Conservation (phyloP, 1,140 invertebrate species). For the Agraylea sexmaculata region DNA sequence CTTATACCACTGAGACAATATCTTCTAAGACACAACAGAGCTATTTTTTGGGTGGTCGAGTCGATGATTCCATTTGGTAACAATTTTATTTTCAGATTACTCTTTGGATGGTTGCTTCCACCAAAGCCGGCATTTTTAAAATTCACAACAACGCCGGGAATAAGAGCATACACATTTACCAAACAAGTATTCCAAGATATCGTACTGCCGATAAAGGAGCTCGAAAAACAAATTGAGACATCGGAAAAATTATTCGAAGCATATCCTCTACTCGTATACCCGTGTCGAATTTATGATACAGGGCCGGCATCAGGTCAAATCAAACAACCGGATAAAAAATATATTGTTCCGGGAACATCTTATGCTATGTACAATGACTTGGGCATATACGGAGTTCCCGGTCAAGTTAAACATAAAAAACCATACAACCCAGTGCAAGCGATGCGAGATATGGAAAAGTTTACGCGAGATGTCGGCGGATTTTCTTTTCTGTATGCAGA, state of each 20-base stretch:
- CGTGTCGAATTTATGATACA: slow-evolving; percentile 56
- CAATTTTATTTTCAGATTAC: slow-evolving; percentile 55
- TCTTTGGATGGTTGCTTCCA: slow-evolving; percentile 70
- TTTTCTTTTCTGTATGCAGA: slow-evolving; percentile 56
- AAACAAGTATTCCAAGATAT: slow-evolving; percentile 78
- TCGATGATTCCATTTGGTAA: slow-evolving; percentile 84
- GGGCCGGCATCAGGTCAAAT: slow-evolving; percentile 64
- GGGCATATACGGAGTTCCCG: slow-evolving; percentile 69
- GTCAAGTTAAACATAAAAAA: slow-evolving; percentile 46
- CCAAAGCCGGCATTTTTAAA: slow-evolving; percentile 76
- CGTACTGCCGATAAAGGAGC: slow-evolving; percentile 57
- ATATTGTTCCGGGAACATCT: slow-evolving; percentile 42
- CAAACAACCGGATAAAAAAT: slow-evolving; percentile 41
- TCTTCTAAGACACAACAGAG: slow-evolving; percentile 64
- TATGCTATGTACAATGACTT: slow-evolving; percentile 66
- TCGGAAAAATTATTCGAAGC: slow-evolving; percentile 58
- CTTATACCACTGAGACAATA: slow-evolving; percentile 72
- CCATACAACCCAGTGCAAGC: slow-evolving; percentile 36
- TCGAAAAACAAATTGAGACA: slow-evolving; percentile 51
- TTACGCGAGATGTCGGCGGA: slow-evolving; percentile 50
- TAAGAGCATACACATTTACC: slow-evolving; percentile 66
- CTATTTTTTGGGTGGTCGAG: slow-evolving; percentile 73
- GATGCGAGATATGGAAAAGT: slow-evolving; percentile 39
- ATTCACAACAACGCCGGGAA: slow-evolving; percentile 65
- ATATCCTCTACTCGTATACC: slow-evolving; percentile 75